These are phyloP conservation scores for Cyprinus carpio DNA, from an alignment of 2,113 vertebrate genomes.

Conservation along the genomic window DNA sequence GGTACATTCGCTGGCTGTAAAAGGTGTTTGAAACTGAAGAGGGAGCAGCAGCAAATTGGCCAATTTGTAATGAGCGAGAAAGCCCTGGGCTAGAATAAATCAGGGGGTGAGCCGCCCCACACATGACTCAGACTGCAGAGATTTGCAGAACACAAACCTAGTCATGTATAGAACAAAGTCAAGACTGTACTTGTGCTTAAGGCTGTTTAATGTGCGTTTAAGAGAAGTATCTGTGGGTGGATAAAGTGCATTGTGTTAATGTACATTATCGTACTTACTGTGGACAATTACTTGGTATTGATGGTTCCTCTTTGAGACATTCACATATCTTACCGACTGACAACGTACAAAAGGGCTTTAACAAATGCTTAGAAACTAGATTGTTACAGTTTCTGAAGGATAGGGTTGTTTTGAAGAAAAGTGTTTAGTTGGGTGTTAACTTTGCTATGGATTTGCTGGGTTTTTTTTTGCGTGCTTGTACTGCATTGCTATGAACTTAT, in stretches of 20 bases:
- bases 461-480: too few species aligned
- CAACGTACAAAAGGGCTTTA: not conserved
- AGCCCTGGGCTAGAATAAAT: constrained; percentile 45
- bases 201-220: constrained; percentile 18
- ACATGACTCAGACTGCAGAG: constrained; percentile 36
- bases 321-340: not conserved
- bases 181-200: not conserved
- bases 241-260: constrained; percentile 11
- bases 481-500: too few species aligned
- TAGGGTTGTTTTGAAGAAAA: too few species aligned
- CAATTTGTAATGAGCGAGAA: constrained; percentile 39
- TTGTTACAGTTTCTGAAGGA: not conserved
- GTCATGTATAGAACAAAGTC: not conserved
- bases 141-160: constrained; percentile 4
- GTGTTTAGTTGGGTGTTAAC: too few species aligned
- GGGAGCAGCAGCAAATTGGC: constrained; percentile 35
- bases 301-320: not conserved
- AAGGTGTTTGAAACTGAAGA: constrained; percentile 19
- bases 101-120: not conserved
- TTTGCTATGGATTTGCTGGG: too few species aligned
- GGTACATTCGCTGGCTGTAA: constrained; percentile 10
- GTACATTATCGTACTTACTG: not conserved
- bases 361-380: not conserved
- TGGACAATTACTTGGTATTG: not conserved
- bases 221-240: not conserved